phyloP scores from a whole-genome alignment of 2,797 vertebrate genomes.

The Crypturellus tataupa region DNA sequence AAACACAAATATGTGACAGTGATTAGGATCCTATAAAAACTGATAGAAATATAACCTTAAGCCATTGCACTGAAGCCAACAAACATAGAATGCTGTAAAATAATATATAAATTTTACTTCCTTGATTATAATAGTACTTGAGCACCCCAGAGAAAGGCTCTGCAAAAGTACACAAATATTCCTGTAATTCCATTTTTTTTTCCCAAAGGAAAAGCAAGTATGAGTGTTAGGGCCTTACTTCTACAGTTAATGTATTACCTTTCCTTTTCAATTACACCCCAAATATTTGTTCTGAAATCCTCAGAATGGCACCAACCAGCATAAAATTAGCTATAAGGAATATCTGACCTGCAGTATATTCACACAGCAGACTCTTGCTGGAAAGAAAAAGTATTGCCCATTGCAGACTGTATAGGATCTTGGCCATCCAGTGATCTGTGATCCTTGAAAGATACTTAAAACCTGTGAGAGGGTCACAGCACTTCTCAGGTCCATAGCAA shows the following conservation, averaged over 20 bases:
- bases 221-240: background rate
- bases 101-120: background rate
- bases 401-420: background rate
- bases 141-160: background rate
- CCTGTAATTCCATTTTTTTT: background rate
- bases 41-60: background rate
- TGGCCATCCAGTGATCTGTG: background rate
- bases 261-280: background rate
- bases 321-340: rapidly evolving
- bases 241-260: background rate
- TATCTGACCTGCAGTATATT: background rate
- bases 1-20: background rate
- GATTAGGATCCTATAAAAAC: background rate
- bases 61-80: background rate
- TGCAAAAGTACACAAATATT: background rate
- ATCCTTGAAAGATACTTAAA: background rate
- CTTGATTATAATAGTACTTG: background rate
- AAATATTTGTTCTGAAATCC: rapidly evolving
- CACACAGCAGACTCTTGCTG: rapidly evolving
- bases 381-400: rapidly evolving
- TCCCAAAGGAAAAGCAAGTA: background rate
- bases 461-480: background rate
- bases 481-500: background rate
- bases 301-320: background rate
- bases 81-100: background rate